Evolutionary conservation across 1,140 invertebrate genomes (phyloP).

Genomic region (Zaprionus capensis): DNA sequence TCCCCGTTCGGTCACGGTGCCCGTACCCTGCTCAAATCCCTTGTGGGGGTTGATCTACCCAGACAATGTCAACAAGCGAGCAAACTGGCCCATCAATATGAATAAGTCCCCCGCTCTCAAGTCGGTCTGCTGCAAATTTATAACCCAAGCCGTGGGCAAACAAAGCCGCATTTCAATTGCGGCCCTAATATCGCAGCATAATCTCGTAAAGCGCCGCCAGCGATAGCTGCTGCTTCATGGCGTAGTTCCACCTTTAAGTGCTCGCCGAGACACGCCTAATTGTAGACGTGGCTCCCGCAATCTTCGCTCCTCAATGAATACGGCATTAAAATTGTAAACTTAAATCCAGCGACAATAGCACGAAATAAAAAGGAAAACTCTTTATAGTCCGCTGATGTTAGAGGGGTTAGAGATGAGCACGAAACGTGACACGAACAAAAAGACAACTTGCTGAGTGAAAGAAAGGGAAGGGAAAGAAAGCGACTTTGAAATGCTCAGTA

Average conservation of each 20-base stretch:
- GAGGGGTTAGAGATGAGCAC: constrained; percentile 25
- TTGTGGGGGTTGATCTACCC: constrained; percentile 46
- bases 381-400: constrained; percentile 24
- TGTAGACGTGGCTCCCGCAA: constrained; percentile 9
- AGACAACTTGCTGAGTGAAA: background rate
- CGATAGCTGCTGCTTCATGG: constrained; percentile 1
- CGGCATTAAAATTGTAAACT: constrained; percentile 43
- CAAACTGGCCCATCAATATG: constrained; percentile 44
- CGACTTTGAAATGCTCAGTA: background rate
- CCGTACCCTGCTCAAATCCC: background rate
- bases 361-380: constrained; percentile 26
- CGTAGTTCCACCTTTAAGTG: constrained; percentile 15
- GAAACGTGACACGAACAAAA: constrained; percentile 15
- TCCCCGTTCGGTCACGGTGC: background rate
- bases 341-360: constrained; percentile 38
- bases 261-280: constrained; percentile 36
- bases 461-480: background rate
- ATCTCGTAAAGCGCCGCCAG: constrained; percentile 35
- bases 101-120: constrained; percentile 11
- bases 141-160: constrained; percentile 35
- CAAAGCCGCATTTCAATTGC: constrained; percentile 53
- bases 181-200: constrained; percentile 44
- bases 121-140: constrained; percentile 20
- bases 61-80: constrained; percentile 55
- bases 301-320: constrained; percentile 24